Base-by-base conservation (phyloP, 1,140 invertebrate genomes). In the Megathymus violae region DNA sequence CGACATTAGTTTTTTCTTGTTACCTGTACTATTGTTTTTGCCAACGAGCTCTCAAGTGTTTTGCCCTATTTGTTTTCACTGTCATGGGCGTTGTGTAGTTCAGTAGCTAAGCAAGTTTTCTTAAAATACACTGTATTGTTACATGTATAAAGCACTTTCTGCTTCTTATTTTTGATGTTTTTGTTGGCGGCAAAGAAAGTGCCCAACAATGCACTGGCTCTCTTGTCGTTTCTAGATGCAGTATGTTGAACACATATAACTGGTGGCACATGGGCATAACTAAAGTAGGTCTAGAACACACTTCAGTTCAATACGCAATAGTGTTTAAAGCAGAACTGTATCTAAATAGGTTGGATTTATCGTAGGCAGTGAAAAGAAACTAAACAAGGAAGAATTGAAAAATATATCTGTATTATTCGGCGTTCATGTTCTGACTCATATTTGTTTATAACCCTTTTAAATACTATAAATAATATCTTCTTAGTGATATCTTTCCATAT, bases 1-100 rank as follows among this genome's bases (percentile, higher is more conserved):
- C 54, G 3, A 58, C 54, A 58, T 58, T 58, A 58, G 54, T 46
- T 58, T 31, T 54, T 31, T 43, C 54, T 58, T 58, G 54, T 58
- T 58, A 58, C 54, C 54, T 17, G 11, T 56, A 44, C 54, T 58
- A 58, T 58, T 58, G 54, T 58, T 58, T 58, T 46, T 46, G 22
- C 41, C 40, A 58, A 58, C 52, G 41, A 56, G 40, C 43, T 43
- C 22, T 46, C 25, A 58, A 58, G 52, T 58, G 41, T 58, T 58
- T 58, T 58, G 41, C 41, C 41, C 52, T 46, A 58, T 58, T 44
- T 58, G 52, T 58, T 58, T 44, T 46, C 52, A 46, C 52, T 58
- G 25, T 34, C 38, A 58, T 58, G 52, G 41, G 9, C 41, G 9
- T 31, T 58, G 52, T 58, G 36, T 31, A 56, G 38, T 31, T 44